These are phyloP conservation scores for Atrichornis clamosus DNA, from an alignment of 2,113 vertebrate species.

Conservation along the genomic window DNA sequence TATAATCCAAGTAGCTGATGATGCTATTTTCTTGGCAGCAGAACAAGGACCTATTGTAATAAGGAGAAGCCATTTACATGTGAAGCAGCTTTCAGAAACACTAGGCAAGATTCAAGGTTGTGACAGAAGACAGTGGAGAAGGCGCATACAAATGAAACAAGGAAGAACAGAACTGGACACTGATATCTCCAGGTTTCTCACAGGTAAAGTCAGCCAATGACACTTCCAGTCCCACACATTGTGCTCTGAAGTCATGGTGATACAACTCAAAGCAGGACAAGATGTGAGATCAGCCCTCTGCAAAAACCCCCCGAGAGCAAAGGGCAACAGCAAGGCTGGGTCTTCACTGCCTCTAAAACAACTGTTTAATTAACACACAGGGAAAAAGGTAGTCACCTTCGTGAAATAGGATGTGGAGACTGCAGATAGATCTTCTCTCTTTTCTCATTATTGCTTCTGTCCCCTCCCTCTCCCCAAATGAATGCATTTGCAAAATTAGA, in stretches of 20 bases:
- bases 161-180: background rate
- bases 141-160: background rate
- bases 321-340: background rate
- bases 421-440: background rate
- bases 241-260: background rate
- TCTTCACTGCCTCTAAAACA: background rate
- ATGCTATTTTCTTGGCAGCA: slow-evolving; percentile 12
- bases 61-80: background rate
- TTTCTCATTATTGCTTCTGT: background rate
- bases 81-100: background rate
- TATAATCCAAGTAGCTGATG: background rate
- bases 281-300: background rate
- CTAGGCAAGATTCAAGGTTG: background rate
- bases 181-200: background rate
- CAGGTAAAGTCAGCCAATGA: background rate
- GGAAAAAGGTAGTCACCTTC: background rate
- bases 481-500: background rate
- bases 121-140: background rate
- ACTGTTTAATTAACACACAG: background rate
- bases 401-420: background rate
- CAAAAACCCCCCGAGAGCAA: background rate
- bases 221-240: background rate
- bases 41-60: slow-evolving; percentile 7
- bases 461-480: background rate
- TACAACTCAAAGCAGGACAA: background rate